phyloP scores from a whole-genome alignment of 2,113 vertebrate genomes.

The Myotis lucifugus region DNA sequence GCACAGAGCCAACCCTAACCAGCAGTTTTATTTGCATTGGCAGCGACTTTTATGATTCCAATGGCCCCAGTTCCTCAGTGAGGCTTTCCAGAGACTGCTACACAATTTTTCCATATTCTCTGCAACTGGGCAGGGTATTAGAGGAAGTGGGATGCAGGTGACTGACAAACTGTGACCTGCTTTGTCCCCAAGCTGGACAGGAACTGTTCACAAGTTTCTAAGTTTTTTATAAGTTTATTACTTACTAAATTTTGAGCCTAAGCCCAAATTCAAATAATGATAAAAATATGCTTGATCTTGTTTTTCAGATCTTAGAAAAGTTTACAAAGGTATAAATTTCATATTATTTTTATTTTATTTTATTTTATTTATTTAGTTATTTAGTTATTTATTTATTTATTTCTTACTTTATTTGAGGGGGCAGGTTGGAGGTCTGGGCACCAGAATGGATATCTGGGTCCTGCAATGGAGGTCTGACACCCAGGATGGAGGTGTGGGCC shows the following conservation, averaged over 20 bases:
- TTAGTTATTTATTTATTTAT: too few species aligned
- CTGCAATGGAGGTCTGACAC: too few species aligned
- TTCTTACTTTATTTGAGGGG: too few species aligned
- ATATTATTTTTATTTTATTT: not conserved
- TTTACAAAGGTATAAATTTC: conserved; percentile 3
- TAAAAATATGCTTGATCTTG: not conserved
- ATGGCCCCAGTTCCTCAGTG: conserved; percentile 29
- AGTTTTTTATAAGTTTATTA: not conserved
- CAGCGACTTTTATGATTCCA: conserved; percentile 63
- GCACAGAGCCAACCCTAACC: not conserved
- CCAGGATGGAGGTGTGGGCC: too few species aligned
- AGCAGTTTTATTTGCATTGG: conserved; percentile 61
- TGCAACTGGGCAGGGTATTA: not conserved
- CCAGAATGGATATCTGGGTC: too few species aligned
- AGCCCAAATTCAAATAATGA: not conserved
- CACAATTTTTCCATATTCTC: conserved; percentile 26
- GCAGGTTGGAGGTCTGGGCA: too few species aligned
- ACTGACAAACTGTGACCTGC: not conserved
- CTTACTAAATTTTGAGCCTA: not conserved
- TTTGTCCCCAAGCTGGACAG: not conserved
- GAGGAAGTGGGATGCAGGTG: not conserved
- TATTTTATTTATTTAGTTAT: too few species aligned
- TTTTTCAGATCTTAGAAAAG: not conserved
- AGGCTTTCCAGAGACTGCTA: conserved; percentile 36
- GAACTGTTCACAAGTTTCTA: not conserved